Evolutionary conservation across 1,140 invertebrate species (phyloP).

Genomic region (Drosophila oshimai): DNA sequence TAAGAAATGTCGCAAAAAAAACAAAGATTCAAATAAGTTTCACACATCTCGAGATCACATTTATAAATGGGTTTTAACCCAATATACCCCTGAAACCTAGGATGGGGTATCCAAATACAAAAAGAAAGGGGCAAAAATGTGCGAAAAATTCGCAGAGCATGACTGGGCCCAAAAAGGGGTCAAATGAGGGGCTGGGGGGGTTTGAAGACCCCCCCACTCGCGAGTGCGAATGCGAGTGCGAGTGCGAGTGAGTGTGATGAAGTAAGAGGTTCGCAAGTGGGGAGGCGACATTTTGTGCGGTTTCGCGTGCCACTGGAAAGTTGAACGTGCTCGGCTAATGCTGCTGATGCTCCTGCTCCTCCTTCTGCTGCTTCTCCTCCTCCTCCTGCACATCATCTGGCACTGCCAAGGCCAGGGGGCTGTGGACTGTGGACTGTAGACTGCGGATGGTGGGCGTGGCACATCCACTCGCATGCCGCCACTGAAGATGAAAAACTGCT

Average conservation of each 20-base stretch:
- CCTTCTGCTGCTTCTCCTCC: not conserved
- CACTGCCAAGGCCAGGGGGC: conserved; percentile 4
- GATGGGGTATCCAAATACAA: conserved; percentile 10
- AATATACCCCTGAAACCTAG: not conserved
- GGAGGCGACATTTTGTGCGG: conserved; percentile 57
- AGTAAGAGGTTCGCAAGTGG: conserved; percentile 30
- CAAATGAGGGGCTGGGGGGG: not conserved
- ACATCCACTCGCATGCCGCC: conserved; percentile 12
- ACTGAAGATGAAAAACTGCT: conserved; percentile 51
- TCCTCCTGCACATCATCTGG: conserved; percentile 16
- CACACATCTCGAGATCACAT: not conserved
- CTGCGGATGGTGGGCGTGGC: conserved; percentile 24
- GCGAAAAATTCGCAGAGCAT: conserved; percentile 54
- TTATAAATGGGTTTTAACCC: too few species aligned
- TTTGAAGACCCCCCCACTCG: too few species aligned
- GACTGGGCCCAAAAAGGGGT: not conserved
- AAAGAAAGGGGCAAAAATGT: conserved; percentile 40
- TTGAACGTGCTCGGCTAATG: conserved; percentile 62
- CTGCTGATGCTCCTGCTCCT: conserved; percentile 20
- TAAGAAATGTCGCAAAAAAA: too few species aligned
- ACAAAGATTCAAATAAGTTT: not conserved
- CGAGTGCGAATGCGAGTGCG: not conserved
- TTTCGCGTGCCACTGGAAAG: conserved; percentile 71
- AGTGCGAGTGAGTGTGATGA: conserved; percentile 5
- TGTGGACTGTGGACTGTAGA: not conserved